These are phyloP conservation scores for Drosophila equinoxialis DNA, from an alignment of 1,140 invertebrate genomes.

Conservation along the genomic window DNA sequence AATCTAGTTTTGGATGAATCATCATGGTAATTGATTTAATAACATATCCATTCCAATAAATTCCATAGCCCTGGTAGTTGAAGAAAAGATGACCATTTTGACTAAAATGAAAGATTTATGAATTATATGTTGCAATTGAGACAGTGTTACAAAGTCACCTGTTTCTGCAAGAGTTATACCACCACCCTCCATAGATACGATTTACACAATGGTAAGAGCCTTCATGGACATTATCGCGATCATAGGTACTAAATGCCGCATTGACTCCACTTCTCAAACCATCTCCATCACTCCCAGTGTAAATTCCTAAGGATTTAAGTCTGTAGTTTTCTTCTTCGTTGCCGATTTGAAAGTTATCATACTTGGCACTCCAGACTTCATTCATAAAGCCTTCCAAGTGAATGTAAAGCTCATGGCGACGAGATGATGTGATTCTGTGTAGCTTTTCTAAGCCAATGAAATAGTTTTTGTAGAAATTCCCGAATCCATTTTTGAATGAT, in stretches of 20 bases:
- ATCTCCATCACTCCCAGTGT: not conserved
- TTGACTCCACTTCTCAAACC: not conserved
- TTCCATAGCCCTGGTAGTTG: no score
- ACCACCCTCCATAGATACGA: not conserved
- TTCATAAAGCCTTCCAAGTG: not conserved
- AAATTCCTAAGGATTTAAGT: not conserved
- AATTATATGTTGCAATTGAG: no score
- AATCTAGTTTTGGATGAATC: no score
- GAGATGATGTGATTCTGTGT: not conserved
- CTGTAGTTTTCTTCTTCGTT: not conserved
- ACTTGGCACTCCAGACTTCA: no score
- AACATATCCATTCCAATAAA: not conserved
- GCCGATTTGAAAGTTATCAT: slow-evolving; percentile 10
- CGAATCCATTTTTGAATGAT: slow-evolving; percentile 11
- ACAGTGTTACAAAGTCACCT: not conserved
- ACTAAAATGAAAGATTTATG: not conserved
- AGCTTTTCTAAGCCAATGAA: slow-evolving; percentile 25
- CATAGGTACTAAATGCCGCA: slow-evolving; percentile 10
- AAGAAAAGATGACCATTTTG: not conserved
- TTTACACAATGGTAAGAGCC: not conserved
- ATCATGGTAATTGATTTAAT: not conserved
- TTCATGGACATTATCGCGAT: not conserved
- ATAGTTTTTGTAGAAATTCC: not conserved
- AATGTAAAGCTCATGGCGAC: not conserved
- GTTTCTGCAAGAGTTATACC: not conserved